Evolutionary conservation across 1,140 invertebrate genomes (phyloP).

Genomic region (Medauroidea extradentata): DNA sequence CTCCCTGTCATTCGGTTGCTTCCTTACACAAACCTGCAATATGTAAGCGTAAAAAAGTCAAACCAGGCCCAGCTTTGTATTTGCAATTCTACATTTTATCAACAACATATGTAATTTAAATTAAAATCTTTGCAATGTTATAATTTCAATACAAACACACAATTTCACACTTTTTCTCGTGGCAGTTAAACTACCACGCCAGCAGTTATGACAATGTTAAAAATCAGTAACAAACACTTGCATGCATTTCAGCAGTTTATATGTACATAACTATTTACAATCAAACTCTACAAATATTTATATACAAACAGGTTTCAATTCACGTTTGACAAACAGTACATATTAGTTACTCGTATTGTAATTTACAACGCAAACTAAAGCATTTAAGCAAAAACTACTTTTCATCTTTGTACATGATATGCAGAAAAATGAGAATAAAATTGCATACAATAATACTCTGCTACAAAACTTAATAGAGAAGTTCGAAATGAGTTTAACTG

Average conservation of each 20-base stretch:
- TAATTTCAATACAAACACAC: background rate
- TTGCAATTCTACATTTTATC: background rate
- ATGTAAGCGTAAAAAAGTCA: background rate
- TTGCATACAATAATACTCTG: too few relatives aligned
- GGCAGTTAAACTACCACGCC: background rate
- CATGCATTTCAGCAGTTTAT: conserved; percentile 22
- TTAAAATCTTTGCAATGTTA: background rate
- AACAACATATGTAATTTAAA: background rate
- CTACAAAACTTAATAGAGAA: too few relatives aligned
- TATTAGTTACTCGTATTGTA: too few relatives aligned
- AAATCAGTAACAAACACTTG: conserved; percentile 12
- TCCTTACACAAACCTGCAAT: background rate
- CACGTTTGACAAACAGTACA: too few relatives aligned
- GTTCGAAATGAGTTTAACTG: too few relatives aligned
- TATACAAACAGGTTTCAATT: background rate
- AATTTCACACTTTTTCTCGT: background rate
- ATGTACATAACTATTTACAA: conserved; percentile 21
- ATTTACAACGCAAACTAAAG: too few relatives aligned
- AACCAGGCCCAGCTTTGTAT: background rate
- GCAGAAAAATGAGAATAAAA: too few relatives aligned
- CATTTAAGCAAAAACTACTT: too few relatives aligned
- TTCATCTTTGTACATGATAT: too few relatives aligned
- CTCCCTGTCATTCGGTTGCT: background rate
- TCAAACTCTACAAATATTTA: background rate
- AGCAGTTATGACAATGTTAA: conserved; percentile 2